phyloP scores from a whole-genome alignment of 2,113 vertebrate species.

The Orcinus orca region DNA sequence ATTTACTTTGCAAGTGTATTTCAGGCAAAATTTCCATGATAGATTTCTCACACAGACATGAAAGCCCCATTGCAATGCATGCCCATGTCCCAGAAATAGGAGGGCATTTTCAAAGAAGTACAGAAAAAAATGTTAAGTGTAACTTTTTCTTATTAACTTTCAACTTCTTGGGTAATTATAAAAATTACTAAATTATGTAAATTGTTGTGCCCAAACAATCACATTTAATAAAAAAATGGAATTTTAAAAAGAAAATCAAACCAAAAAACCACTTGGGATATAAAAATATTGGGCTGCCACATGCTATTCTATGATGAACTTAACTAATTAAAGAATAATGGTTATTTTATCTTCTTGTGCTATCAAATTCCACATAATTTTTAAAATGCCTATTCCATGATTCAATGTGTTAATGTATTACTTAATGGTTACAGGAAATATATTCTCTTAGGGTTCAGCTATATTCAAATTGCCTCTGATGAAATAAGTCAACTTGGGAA shows the following conservation, averaged over 20 bases:
- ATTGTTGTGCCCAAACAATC: slow-evolving; percentile 30
- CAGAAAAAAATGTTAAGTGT: slow-evolving; percentile 58
- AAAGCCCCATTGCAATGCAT: slow-evolving; percentile 78
- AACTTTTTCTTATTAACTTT: slow-evolving; percentile 55
- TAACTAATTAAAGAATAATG: slow-evolving; percentile 15
- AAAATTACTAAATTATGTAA: slow-evolving; percentile 10
- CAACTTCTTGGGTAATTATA: background rate
- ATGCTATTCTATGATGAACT: background rate
- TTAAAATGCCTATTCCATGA: background rate
- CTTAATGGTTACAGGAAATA: background rate
- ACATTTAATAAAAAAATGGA: slow-evolving; percentile 47
- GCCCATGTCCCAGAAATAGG: slow-evolving; percentile 69
- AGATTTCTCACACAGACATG: slow-evolving; percentile 73
- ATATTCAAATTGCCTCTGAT: background rate
- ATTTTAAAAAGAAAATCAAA: background rate
- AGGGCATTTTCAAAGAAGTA: slow-evolving; percentile 76
- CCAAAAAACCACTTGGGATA: background rate
- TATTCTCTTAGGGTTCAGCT: background rate
- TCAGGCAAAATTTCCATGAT: slow-evolving; percentile 62
- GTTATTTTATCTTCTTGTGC: background rate
- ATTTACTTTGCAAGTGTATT: slow-evolving; percentile 34
- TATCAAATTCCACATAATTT: background rate
- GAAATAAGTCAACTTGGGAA: slow-evolving; percentile 34
- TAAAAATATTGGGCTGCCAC: slow-evolving; percentile 12
- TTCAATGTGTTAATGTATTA: slow-evolving; percentile 1